Conservation (phyloP, 2,888 invertebrate species). For the Clunio marinus region DNA sequence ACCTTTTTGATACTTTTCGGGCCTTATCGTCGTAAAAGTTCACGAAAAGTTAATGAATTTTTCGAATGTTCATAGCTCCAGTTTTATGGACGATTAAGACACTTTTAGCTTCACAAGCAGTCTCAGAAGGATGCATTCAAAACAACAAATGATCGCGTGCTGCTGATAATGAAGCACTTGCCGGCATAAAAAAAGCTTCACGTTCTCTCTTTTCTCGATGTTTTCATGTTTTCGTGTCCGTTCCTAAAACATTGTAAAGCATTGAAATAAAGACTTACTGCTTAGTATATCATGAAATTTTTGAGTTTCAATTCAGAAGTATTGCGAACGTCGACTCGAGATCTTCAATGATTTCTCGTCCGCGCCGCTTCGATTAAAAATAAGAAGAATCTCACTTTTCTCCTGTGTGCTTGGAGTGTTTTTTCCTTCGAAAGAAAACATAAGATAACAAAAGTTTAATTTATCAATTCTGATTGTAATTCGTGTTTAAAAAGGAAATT, state of each 20-base stretch:
- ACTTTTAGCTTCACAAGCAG: not conserved
- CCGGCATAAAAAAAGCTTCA: not conserved
- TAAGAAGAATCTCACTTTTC: constrained; percentile 16
- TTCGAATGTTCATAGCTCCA: not conserved
- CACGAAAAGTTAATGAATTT: not conserved
- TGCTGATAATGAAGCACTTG: not conserved
- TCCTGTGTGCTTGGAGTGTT: not conserved
- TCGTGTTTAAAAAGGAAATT: not conserved
- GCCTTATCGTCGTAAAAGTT: not conserved
- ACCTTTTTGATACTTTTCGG: too few relatives aligned
- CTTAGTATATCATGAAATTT: not conserved
- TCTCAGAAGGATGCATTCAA: not conserved
- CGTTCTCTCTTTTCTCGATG: not conserved
- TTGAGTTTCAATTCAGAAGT: constrained; percentile 24
- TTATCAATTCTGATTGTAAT: constrained; percentile 12
- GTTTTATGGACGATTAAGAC: too few relatives aligned
- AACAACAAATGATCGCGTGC: not conserved
- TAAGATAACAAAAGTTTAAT: constrained; percentile 21
- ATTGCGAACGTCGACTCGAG: constrained; percentile 32
- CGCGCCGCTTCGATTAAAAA: constrained; percentile 12
- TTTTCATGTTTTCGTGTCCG: not conserved
- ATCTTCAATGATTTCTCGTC: constrained; percentile 20
- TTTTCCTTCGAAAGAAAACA: not conserved
- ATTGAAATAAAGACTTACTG: too few relatives aligned
- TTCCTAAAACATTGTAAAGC: not conserved